Evolutionary conservation across 2,888 invertebrate species (phyloP).

Genomic region (Gisinianus flammeolus): DNA sequence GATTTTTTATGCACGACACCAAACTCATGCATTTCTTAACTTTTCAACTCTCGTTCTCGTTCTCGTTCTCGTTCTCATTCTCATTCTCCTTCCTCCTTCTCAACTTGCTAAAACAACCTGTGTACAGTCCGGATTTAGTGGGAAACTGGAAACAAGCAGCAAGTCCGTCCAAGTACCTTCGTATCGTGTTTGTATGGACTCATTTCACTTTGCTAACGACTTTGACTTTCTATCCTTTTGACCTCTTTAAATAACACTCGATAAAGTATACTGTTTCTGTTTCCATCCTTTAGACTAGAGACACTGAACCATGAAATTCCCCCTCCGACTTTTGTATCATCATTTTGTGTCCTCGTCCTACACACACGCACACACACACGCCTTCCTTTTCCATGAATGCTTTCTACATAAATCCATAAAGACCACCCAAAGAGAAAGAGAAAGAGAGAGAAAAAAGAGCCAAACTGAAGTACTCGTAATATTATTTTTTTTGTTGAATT

Average conservation of each 20-base stretch:
- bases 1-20: conserved; percentile 23
- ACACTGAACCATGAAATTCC: no score
- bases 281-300: no score
- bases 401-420: no score
- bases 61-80: background rate
- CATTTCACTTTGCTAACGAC: conserved; percentile 4
- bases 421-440: no score
- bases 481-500: no score
- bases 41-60: background rate
- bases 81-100: background rate
- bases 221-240: conserved; percentile 2
- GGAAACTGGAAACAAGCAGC: background rate
- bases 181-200: background rate
- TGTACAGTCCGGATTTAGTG: background rate
- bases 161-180: background rate
- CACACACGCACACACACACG: no score
- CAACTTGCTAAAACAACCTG: background rate
- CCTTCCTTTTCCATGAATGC: no score
- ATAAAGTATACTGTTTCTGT: background rate
- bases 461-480: no score
- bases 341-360: no score
- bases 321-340: no score
- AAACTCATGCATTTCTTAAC: conserved; percentile 20
- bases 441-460: no score
- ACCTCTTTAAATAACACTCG: conserved; percentile 6